Evolutionary conservation across 2,888 invertebrate genomes (phyloP), one percentile per base, ranked within the genome.

Genomic region (Pristionchus entomophagus): DNA sequence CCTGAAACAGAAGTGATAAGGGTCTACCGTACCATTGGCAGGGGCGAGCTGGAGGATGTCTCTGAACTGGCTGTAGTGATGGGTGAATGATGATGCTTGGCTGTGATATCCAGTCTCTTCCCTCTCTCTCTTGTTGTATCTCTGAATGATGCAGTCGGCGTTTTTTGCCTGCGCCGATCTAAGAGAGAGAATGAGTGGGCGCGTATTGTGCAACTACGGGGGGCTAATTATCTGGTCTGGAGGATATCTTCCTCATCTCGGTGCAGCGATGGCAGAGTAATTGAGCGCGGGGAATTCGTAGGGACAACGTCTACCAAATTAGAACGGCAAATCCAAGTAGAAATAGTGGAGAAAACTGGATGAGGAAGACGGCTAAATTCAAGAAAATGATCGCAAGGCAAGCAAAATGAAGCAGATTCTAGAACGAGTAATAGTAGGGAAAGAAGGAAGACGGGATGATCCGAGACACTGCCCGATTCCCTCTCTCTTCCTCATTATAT

Each of bases 1-100:
- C n/a, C n/a, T 56, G 56, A n/a, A 22, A n/a, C n/a, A 1, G 10
- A 22, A 56, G 56, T 22, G 17, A 56, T 26, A 26, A 26, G n/a
- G 26, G 10, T 17, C 51, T 35, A 65, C 35, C 65, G 35, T 65
- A 65, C 65, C 65, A 65, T 65, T 65, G 65, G 65, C 65, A 65
- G 65, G 19, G 65, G 6, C 6, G 65, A 65, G 32, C 65, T 35
- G 65, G n/a, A n/a, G n/a, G n/a, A 32, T 59, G 29, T 53, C 19
- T 19, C 62, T 62, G 62, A 17, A 14, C 6, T 4, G 35, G 65
- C 32, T 8, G 35, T 22, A 32, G 35, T 35, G 35, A n/a, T 26
- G 59, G 5, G 22, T 4, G 32, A 35, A 2, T 32, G 65, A 45
- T 35, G 65, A 65, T 35, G 65, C 29, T 14, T 35, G 32, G 32